phyloP scores from a whole-genome alignment of 2,888 invertebrate genomes.

The Oligia strigilis region DNA sequence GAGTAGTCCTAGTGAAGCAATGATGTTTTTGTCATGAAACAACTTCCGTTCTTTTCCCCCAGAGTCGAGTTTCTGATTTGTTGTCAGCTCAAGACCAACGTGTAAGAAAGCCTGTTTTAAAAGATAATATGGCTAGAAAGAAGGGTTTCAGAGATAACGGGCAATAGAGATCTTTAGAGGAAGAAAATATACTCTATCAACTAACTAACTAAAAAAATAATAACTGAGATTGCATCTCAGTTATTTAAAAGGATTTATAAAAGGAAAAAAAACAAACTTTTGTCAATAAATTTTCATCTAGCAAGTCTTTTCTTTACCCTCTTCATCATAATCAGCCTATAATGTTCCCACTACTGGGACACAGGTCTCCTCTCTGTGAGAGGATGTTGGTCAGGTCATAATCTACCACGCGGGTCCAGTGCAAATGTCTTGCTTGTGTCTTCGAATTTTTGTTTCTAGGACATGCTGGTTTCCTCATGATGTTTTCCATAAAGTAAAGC shows the following conservation, averaged over 20 bases:
- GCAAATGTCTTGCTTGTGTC: too few species aligned
- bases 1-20: neutral
- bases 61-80: neutral
- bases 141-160: neutral
- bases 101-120: neutral
- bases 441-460: too few species aligned
- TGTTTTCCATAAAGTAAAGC: too few species aligned
- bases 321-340: neutral
- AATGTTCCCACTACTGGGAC: too few species aligned
- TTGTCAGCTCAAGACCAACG: neutral
- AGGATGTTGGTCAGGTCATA: too few species aligned
- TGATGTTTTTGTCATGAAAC: neutral
- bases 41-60: neutral
- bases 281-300: neutral
- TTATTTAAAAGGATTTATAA: too few species aligned
- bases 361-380: too few species aligned
- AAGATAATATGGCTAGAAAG: neutral
- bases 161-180: neutral
- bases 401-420: too few species aligned
- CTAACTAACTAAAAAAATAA: too few species aligned
- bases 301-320: neutral
- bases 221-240: too few species aligned
- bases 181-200: neutral
- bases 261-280: too few species aligned
- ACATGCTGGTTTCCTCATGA: too few species aligned